These are phyloP conservation scores for Echiichthys vipera DNA, from an alignment of 2,797 vertebrate genomes.

Conservation along the genomic window DNA sequence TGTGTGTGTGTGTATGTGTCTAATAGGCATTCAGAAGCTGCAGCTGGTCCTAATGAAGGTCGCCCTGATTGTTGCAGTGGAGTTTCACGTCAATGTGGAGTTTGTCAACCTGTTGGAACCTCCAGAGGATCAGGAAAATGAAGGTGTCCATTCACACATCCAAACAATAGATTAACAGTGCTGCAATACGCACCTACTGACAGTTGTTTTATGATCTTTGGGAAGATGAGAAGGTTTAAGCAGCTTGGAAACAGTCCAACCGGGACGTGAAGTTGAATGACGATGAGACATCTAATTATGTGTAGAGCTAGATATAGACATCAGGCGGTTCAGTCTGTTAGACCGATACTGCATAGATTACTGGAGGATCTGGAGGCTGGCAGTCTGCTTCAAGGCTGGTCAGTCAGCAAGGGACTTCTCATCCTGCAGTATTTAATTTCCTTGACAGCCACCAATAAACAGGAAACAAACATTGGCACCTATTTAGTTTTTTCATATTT, in stretches of 20 bases:
- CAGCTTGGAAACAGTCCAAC: conserved; percentile 21
- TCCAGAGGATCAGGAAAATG: conserved; percentile 93
- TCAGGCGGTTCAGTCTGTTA: conserved; percentile 10
- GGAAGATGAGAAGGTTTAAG: conserved; percentile 6
- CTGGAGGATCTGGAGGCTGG: conserved; percentile 6
- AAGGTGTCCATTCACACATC: conserved; percentile 81
- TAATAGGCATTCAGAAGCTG: conserved; percentile 94
- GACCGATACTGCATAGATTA: conserved; percentile 13
- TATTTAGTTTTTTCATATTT: conserved; percentile 34
- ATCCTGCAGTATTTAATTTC: conserved; percentile 60
- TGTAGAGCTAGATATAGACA: conserved; percentile 11
- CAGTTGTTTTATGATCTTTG: conserved; percentile 26
- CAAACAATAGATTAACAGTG: conserved; percentile 20
- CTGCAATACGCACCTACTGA: conserved; percentile 8
- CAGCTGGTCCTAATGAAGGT: conserved; percentile 97
- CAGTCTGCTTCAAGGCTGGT: conserved; percentile 1
- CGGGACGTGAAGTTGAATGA: conserved; percentile 3
- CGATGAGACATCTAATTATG: conserved; percentile 15
- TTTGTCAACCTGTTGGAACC: conserved; percentile 94
- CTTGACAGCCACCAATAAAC: conserved; percentile 64
- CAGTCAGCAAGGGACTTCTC: conserved; percentile 27
- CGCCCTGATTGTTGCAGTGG: conserved; percentile 93
- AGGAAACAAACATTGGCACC: conserved; percentile 49
- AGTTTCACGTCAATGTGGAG: conserved; percentile 96
- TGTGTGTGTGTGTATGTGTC: conserved; percentile 42